A percentile compares a stretch with the other conserved stretches of the same genome.
phyloP scores from a whole-genome alignment of 1,140 invertebrate genomes.

The Bombus pyrosoma region DNA sequence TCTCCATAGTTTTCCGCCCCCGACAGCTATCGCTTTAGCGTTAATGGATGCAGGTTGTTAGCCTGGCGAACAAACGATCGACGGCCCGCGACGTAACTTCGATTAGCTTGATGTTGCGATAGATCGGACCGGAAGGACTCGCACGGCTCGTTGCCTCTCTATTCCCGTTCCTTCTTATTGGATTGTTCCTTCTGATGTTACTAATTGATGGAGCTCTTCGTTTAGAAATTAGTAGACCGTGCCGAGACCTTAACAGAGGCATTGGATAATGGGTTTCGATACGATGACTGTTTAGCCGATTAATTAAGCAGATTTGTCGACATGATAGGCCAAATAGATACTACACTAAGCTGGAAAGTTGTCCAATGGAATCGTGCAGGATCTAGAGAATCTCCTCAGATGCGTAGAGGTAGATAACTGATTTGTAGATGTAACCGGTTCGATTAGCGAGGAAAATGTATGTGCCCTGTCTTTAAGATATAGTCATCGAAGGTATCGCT shows the following conservation, averaged over 20 bases:
- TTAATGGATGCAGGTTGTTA: conserved; percentile 32
- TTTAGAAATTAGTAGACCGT: conserved; percentile 4
- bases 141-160: neutral
- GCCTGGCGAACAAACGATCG: neutral
- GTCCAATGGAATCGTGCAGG: no score
- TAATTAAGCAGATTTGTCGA: neutral
- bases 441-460: no score
- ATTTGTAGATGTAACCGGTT: no score
- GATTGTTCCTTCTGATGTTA: neutral
- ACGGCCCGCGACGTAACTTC: neutral
- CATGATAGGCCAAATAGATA: neutral
- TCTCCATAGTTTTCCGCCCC: conserved; percentile 5
- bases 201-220: neutral
- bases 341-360: neutral
- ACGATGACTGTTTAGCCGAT: neutral
- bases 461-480: no score
- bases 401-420: no score
- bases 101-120: neutral
- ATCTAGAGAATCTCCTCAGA: no score
- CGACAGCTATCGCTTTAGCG: conserved; percentile 16
- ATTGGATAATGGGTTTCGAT: neutral
- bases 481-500: no score
- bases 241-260: neutral
- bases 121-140: neutral
- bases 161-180: neutral